phyloP scores from a whole-genome alignment of 1,140 invertebrate species.

The Papilio helenus region DNA sequence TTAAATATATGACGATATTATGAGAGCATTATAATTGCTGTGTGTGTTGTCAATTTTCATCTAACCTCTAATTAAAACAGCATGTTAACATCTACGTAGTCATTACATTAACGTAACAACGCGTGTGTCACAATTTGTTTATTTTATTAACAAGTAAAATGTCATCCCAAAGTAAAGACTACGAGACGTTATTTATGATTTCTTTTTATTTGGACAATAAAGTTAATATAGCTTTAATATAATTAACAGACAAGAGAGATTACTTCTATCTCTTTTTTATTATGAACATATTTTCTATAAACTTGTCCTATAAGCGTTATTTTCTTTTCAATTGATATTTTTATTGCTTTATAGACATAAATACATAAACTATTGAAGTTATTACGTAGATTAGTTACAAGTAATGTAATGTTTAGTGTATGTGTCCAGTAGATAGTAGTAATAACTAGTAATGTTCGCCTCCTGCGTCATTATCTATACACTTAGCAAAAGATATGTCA shows the following conservation, averaged over 20 bases:
- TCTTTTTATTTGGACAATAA: too few relatives aligned
- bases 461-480: background rate
- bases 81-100: background rate
- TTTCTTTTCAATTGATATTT: background rate
- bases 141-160: conserved; percentile 8
- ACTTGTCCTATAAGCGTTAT: background rate
- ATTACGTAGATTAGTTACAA: background rate
- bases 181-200: background rate
- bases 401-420: background rate
- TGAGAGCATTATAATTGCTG: background rate
- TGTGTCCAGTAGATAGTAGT: background rate
- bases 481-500: conserved; percentile 5
- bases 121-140: background rate
- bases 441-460: background rate
- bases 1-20: background rate
- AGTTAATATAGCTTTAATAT: too few relatives aligned
- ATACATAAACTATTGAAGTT: background rate
- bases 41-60: background rate
- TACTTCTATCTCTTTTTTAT: too few relatives aligned
- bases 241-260: too few relatives aligned
- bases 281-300: too few relatives aligned
- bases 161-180: background rate
- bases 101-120: background rate
- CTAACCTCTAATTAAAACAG: background rate
- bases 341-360: background rate